phyloP scores from a whole-genome alignment of 1,140 invertebrate genomes.

The Ephestia elutella region DNA sequence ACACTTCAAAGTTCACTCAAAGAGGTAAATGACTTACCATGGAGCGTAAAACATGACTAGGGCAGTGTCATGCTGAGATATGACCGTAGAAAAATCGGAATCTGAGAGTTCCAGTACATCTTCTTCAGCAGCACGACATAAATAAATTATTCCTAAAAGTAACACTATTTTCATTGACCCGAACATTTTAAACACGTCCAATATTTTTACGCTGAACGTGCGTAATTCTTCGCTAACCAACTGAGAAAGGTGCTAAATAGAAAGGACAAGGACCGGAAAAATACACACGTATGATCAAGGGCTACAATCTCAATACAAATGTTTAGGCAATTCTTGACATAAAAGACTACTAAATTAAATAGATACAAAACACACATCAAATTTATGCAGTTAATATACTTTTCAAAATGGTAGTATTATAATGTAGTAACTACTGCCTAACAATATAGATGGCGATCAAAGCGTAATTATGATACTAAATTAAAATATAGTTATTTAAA shows the following conservation, averaged over 20 bases:
- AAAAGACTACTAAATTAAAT: no score
- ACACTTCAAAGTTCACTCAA: slow-evolving; percentile 6
- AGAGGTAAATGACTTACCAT: slow-evolving; percentile 82
- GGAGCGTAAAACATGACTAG: slow-evolving; percentile 99
- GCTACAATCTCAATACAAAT: no score
- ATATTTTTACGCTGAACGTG: slow-evolving; percentile 27
- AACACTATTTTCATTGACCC: slow-evolving; percentile 60
- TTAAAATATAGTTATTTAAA: no score
- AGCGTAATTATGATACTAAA: no score
- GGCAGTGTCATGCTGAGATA: slow-evolving; percentile 89
- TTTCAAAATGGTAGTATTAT: no score
- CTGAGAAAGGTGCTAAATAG: slow-evolving; percentile 29
- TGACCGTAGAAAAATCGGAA: slow-evolving; percentile 84
- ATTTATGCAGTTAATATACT: no score
- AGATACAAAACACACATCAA: no score
- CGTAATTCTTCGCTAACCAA: slow-evolving; percentile 37
- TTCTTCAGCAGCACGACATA: slow-evolving; percentile 77
- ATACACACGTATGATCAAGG: slow-evolving; percentile 75
- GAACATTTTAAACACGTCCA: slow-evolving; percentile 48
- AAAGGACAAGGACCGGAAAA: slow-evolving; percentile 66
- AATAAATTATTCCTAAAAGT: slow-evolving; percentile 63
- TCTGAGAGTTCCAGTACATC: slow-evolving; percentile 93
- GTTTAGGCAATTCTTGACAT: no score
- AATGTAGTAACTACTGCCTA: no score
- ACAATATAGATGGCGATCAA: no score